Conservation (phyloP, 2,797 vertebrate species). For the Cossypha niveicapilla region DNA sequence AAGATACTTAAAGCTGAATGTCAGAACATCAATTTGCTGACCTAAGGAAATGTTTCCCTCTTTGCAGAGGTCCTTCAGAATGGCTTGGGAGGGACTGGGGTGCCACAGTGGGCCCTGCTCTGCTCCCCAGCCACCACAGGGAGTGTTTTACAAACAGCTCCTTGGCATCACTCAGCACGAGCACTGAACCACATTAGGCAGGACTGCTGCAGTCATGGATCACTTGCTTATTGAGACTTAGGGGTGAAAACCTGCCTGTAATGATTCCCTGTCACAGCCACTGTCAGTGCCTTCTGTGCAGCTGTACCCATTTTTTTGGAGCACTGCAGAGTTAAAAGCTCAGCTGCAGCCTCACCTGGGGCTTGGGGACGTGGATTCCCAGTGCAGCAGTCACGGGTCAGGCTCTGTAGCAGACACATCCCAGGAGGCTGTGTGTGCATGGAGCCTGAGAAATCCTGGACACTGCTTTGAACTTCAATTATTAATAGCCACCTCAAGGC, state of each 20-base stretch:
- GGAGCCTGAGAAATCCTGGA: constrained; percentile 21
- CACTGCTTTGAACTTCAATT: constrained; percentile 23
- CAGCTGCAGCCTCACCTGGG: not conserved
- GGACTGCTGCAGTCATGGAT: fast-evolving
- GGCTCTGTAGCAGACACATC: not conserved
- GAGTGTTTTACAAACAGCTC: not conserved
- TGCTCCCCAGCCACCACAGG: fast-evolving
- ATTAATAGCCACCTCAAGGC: constrained; percentile 22
- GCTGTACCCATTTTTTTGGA: not conserved
- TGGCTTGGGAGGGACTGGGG: fast-evolving
- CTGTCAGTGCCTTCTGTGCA: fast-evolving
- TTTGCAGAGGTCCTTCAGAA: not conserved
- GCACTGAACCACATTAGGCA: fast-evolving
- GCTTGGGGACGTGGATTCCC: not conserved
- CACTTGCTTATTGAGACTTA: not conserved
- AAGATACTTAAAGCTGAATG: constrained; percentile 59
- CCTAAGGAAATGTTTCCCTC: constrained; percentile 28
- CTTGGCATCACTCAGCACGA: not conserved
- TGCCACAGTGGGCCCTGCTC: fast-evolving
- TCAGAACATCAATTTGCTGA: constrained; percentile 46
- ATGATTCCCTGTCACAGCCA: not conserved
- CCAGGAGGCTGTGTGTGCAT: not conserved
- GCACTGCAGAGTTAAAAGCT: not conserved
- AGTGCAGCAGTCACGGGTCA: not conserved
- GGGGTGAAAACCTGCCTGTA: not conserved